Evolutionary conservation across 2,888 invertebrate genomes (phyloP).

Genomic region (Dilophus febrilis): DNA sequence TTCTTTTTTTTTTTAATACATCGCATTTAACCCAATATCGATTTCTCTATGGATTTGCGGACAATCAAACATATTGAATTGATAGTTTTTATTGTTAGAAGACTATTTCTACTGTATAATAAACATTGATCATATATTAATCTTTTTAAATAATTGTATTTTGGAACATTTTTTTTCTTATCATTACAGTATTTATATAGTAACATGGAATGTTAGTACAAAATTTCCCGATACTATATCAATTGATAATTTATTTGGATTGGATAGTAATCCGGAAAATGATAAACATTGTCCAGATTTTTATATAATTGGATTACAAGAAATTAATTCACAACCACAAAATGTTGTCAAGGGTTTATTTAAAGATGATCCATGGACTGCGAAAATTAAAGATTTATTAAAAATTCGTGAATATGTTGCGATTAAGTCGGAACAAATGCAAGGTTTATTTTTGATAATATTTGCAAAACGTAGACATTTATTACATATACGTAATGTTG

Average conservation of each 20-base stretch:
- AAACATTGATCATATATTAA: too few relatives aligned
- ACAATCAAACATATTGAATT: too few relatives aligned
- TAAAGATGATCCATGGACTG: slow-evolving; percentile 75
- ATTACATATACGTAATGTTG: slow-evolving; percentile 64
- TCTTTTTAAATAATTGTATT: background rate
- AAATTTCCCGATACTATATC: slow-evolving; percentile 54
- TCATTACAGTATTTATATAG: slow-evolving; percentile 49
- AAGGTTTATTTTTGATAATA: slow-evolving; percentile 64
- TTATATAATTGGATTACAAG: slow-evolving; percentile 53
- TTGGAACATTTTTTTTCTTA: background rate
- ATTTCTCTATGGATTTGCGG: too few relatives aligned
- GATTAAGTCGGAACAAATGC: slow-evolving; percentile 63
- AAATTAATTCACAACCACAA: slow-evolving; percentile 76
- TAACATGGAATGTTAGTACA: slow-evolving; percentile 85
- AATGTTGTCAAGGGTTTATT: slow-evolving; percentile 65
- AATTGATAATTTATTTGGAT: slow-evolving; percentile 49
- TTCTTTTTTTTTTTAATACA: too few relatives aligned
- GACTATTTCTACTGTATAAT: too few relatives aligned
- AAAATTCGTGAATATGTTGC: slow-evolving; percentile 54
- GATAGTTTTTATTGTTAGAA: too few relatives aligned
- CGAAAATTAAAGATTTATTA: slow-evolving; percentile 50
- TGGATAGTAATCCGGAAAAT: slow-evolving; percentile 43
- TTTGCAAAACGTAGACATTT: slow-evolving; percentile 67
- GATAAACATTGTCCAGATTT: slow-evolving; percentile 58
- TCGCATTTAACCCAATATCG: too few relatives aligned